Evolutionary conservation across 2,113 vertebrate genomes (phyloP), one percentile per base, ranked within the genome.

Genomic region (Saguinus midas): DNA sequence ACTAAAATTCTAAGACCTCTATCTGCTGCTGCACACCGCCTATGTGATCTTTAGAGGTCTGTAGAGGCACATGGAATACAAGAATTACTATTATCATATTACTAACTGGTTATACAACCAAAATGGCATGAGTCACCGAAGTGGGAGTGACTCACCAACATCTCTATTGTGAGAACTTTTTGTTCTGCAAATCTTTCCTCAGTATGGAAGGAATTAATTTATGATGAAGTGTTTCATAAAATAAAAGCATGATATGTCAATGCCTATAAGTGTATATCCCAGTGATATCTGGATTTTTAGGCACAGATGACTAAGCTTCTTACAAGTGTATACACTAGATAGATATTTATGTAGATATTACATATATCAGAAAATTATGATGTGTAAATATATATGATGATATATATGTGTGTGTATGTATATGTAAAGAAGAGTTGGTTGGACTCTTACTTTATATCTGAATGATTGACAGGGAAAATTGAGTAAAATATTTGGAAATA

Each of bases 181-280:
- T 97, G 92, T 96, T 97, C 91, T 43, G 70, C 27, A 97, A 97
- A 96, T 87, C 79, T 96, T 95, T 21, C 43, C 80, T 97, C 90
- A 55, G 37, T 48, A 96, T 92, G 87, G 35, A 95, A 96, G 85
- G 80, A 94, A 96, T 70, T 94, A 94, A 96, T 95, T 95, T 96
- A 84, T 91, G 87, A 90, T 95, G 95, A 96, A 92, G 70, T 96
- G 92, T 96, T 97, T 97, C 96, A 95, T 97, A 97, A 94, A 97
- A 97, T 96, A 92, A 92, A 97, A 72, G 40, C 55, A 76, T 95
- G 93, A 87, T 87, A 90, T 96, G 90, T 93, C 95, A 92, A 29
- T 90, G 84, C 90, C 57, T 80, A 20, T 90, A 73, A 58, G 37
- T 85, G 18, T 45, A 52, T n/a, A 43, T 83, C 64, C 50, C n/a